These are phyloP conservation scores for Hydropsyche betteni DNA, from an alignment of 2,888 invertebrate species.

Conservation along the genomic window DNA sequence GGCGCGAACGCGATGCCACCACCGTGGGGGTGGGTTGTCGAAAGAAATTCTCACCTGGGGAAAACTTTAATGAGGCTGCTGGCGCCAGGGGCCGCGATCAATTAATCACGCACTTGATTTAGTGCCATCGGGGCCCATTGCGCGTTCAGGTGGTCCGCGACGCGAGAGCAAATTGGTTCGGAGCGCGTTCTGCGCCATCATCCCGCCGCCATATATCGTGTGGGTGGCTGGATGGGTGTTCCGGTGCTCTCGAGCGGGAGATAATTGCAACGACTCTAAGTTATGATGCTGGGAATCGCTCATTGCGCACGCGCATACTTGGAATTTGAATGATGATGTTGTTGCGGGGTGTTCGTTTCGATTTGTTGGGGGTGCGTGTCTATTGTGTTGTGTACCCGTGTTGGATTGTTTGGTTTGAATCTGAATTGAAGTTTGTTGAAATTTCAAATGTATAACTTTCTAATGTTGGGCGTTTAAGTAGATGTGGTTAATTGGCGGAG, in stretches of 20 bases:
- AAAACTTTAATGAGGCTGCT: slow-evolving; percentile 26
- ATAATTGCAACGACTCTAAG: slow-evolving; percentile 35
- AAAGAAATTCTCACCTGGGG: neutral
- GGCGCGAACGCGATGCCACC: neutral
- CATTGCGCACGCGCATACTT: slow-evolving; percentile 6
- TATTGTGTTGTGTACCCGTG: too few species aligned
- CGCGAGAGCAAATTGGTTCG: slow-evolving; percentile 36
- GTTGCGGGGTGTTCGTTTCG: neutral
- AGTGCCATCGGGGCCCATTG: slow-evolving; percentile 6
- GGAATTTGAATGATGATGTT: neutral
- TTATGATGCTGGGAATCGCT: slow-evolving; percentile 29
- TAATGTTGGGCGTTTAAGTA: too few species aligned
- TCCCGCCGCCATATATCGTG: slow-evolving; percentile 33
- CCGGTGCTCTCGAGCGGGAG: slow-evolving; percentile 5
- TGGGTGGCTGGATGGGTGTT: too few species aligned
- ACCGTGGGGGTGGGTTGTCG: neutral
- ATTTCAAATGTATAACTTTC: too few species aligned
- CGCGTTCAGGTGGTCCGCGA: slow-evolving; percentile 5
- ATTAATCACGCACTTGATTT: slow-evolving; percentile 33
- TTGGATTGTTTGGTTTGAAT: too few species aligned
- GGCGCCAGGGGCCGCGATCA: slow-evolving; percentile 12
- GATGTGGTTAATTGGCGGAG: too few species aligned
- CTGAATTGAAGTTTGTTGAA: too few species aligned
- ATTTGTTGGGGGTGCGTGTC: too few species aligned
- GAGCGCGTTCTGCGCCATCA: slow-evolving; percentile 35